Percentiles rank a stretch among this genome's conserved stretches.
Evolutionary conservation across 2,888 invertebrate genomes (phyloP).

Genomic region (Timema podura): DNA sequence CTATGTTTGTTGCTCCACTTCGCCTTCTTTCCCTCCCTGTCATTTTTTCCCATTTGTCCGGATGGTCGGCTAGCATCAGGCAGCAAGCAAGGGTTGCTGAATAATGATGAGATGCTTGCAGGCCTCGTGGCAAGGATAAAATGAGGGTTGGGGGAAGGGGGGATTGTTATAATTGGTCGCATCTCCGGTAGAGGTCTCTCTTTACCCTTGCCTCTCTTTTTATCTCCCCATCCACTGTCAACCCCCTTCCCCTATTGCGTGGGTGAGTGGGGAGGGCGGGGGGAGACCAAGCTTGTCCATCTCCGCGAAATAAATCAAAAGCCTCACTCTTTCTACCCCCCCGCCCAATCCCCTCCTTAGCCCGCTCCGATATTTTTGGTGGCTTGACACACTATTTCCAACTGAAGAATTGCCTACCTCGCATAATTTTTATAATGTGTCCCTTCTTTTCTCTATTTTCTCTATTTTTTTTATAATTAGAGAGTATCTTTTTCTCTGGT

Average conservation of each 20-base stretch:
- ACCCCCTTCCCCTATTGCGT: too few relatives aligned
- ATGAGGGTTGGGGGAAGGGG: not conserved
- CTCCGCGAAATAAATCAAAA: slow-evolving; percentile 5
- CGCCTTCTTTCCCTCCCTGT: not conserved
- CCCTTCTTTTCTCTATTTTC: too few relatives aligned
- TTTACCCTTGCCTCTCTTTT: too few relatives aligned
- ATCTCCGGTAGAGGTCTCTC: not conserved
- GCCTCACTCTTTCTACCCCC: not conserved
- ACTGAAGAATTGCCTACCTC: too few relatives aligned
- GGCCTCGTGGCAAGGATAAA: not conserved
- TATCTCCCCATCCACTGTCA: too few relatives aligned
- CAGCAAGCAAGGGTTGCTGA: slow-evolving; percentile 12
- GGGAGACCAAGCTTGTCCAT: not conserved
- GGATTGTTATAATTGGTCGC: slow-evolving; percentile 11
- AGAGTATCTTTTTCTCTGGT: too few relatives aligned
- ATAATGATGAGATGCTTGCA: slow-evolving; percentile 6
- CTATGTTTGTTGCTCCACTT: not conserved
- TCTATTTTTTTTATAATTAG: too few relatives aligned
- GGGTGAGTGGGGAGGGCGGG: too few relatives aligned
- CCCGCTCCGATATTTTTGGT: too few relatives aligned
- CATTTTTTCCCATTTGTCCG: not conserved
- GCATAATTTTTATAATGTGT: too few relatives aligned
- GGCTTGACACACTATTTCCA: too few relatives aligned
- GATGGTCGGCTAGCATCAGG: not conserved
- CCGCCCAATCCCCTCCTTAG: too few relatives aligned